Evolutionary conservation across 2,797 vertebrate species (phyloP), one percentile per base, ranked within the genome.

Genomic region (Odontamblyopus rebecca): DNA sequence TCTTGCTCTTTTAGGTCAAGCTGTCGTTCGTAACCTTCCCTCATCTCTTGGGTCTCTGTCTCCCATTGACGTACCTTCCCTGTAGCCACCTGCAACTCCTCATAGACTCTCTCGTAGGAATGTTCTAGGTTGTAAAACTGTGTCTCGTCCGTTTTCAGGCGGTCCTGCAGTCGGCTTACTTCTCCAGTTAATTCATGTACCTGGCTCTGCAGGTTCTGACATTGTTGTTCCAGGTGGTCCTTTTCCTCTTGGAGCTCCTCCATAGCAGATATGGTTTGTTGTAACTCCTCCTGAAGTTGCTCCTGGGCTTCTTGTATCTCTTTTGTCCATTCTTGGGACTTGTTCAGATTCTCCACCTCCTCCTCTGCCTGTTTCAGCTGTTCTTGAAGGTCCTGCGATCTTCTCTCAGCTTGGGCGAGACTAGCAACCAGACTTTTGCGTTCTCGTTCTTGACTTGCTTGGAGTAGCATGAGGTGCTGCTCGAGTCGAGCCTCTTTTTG

Each of bases 391-490:
- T 96, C 94, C 0, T 90, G 90, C n/a, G 93, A 93, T 61, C 87
- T 95, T 66, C 93, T 93, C 72, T 98, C 96, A 0, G 94, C 93
- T 76, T 96, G 93, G 8, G 93, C 94, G 64, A 98, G 89, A 72
- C 92, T 95, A 44, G 88, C 89, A 50, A 93, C 75, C 57, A 98
- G 85, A 50, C 90, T 94, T 85, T 91, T 95, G 82, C 96, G 95
- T 44, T 98, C 97, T 76, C 93, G 91, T 73, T 96, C 96, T 0
- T 97, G 97, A 90, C 95, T 98, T 16, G 94, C 95, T 76, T 97
- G 93, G 72, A 98, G 85, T 23, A 96, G 92, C 73, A 92, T 86
- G 0, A 97, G 95, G 75, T 97, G 96, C 82, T 93, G 93, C 91
- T 98, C 93, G 72, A 98, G 89, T 18, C 94, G 94, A 76, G 92